Evolutionary conservation across 2,797 vertebrate genomes (phyloP).

Genomic region (Oreonectes daqikongensis): DNA sequence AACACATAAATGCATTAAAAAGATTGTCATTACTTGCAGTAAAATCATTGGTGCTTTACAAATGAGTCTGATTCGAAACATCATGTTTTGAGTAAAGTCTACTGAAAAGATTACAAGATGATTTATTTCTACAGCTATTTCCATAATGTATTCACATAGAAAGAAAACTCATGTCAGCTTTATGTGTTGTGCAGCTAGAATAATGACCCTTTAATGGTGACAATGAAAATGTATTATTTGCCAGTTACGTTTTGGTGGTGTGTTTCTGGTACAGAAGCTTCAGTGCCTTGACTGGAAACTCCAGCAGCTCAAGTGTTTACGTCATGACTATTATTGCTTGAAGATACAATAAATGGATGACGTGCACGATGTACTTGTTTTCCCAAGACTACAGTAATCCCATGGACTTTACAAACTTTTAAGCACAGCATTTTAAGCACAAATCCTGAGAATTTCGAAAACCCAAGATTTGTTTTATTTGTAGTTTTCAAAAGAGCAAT

Average conservation of each 20-base stretch:
- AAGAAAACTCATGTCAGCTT: not conserved
- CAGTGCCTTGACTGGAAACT: slow-evolving; percentile 27
- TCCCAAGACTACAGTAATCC: not conserved
- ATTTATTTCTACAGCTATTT: not conserved
- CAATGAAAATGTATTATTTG: not conserved
- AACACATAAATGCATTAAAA: no score
- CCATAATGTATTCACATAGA: not conserved
- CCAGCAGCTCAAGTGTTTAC: slow-evolving; percentile 12
- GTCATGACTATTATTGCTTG: slow-evolving; percentile 31
- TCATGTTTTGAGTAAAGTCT: no score
- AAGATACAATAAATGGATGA: slow-evolving; percentile 19
- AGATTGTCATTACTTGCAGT: no score
- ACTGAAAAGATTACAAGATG: no score
- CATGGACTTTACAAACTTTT: not conserved
- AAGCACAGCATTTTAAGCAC: no score
- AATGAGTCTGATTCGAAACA: no score
- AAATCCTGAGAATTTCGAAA: not conserved
- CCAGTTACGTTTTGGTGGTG: not conserved
- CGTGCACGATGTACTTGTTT: slow-evolving; percentile 1
- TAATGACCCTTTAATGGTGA: not conserved
- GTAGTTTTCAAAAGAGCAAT: not conserved
- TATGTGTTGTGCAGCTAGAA: not conserved
- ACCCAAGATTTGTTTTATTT: not conserved
- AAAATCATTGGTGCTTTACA: no score
- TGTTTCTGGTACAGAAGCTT: not conserved